Percentiles rank a stretch among this genome's conserved stretches.
phyloP scores from a whole-genome alignment of 2,113 vertebrate genomes.

The Triplophysa rosa region DNA sequence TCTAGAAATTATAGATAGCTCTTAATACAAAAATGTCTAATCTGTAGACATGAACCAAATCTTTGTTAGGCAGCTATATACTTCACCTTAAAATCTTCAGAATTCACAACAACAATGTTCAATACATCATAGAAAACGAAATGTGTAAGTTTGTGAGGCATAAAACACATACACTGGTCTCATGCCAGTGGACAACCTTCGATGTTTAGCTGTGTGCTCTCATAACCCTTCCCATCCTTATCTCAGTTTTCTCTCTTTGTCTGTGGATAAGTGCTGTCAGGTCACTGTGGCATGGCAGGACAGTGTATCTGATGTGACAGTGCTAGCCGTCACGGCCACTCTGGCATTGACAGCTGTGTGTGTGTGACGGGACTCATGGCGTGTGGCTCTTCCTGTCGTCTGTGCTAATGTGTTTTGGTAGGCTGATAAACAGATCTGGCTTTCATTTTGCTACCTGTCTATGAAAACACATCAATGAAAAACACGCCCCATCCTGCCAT shows the following conservation, averaged over 20 bases:
- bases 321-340: slow-evolving; percentile 9
- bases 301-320: slow-evolving; percentile 32
- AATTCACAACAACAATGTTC: too few species aligned
- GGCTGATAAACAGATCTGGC: slow-evolving; percentile 11
- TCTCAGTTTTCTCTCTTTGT: not conserved
- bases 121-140: not conserved
- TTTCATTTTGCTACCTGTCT: not conserved
- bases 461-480: not conserved
- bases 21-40: too few species aligned
- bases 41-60: too few species aligned
- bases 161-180: not conserved
- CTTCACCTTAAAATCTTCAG: too few species aligned
- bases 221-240: not conserved
- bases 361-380: not conserved
- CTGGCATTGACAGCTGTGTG: slow-evolving; percentile 30
- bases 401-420: not conserved
- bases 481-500: too few species aligned
- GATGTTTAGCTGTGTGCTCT: not conserved
- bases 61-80: too few species aligned
- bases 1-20: too few species aligned
- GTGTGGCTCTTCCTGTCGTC: not conserved
- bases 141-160: not conserved
- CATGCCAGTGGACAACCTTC: not conserved
- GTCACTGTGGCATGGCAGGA: not conserved
- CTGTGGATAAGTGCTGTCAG: slow-evolving; percentile 11